Base-by-base conservation (phyloP, 2,888 invertebrate species). In the Drosophila mayaguana region DNA sequence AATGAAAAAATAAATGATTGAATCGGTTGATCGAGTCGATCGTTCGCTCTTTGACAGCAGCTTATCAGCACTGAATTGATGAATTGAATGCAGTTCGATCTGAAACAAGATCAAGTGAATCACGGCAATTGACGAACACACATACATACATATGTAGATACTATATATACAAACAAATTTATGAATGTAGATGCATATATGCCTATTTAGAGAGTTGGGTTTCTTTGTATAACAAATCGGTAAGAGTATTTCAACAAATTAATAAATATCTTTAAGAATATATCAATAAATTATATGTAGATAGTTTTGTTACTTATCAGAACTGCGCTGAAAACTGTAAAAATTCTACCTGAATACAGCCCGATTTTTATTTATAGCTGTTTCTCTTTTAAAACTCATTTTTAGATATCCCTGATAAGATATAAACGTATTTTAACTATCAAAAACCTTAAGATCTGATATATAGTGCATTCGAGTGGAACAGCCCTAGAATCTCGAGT, bases 21-120 rank as follows among this genome's bases (percentile, higher is more conserved):
- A 25, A 46, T 46, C 45, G 25, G 28, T 59, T 59, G 59, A 59
- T 46, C 36, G 36, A 46, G 46, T 25, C 46, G 36, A 46, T 59
- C 59, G 46, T 0, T 7, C 34, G 57, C 42, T 46, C 45, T 16
- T 28, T 46, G 59, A 48, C 59, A 48, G 38, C 22, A 8, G 48
- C 59, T 59, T 48, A 59, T 59, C 59, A 59, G 59, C 25, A 14
- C 11, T 42, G 25, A n/a, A 25, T 38, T 59, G 46, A 59, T 59
- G 18, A 46, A 46, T 60, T 46, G 25, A 36, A 25, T 22, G 45
- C 57, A 57, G 45, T 36, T 57, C 36, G 20, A 57, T 12, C 36
- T 36, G 50, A 50, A 50, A 50, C 50, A 50, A 32, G 50, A 50
- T 50, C 50, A 50, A 50, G 50, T 50, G 36, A 54, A 54, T 40